Conservation (phyloP, 2,797 vertebrate genomes). For the Acanthurus leucopareius region DNA sequence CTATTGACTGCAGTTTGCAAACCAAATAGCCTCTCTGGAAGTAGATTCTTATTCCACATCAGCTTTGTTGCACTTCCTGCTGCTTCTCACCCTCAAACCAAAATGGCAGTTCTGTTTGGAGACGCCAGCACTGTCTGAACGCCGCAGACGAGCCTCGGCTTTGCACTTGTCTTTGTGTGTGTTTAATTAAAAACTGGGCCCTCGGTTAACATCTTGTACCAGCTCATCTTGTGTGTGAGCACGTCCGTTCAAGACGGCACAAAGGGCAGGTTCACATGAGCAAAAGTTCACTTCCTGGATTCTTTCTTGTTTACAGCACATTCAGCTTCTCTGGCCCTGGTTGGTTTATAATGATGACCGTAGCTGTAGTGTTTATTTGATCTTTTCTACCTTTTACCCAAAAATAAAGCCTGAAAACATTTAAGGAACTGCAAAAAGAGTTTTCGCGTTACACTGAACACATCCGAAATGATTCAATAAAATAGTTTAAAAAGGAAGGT, state of each 20-base stretch:
- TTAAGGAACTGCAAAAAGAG: no score
- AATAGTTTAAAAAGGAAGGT: no score
- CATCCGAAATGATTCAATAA: neutral
- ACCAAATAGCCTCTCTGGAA: neutral
- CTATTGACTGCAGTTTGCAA: neutral
- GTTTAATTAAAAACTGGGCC: neutral
- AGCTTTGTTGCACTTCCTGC: neutral
- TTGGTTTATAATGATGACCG: neutral
- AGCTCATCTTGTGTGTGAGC: neutral
- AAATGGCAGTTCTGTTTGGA: neutral
- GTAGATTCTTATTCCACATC: neutral
- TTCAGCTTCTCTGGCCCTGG: neutral
- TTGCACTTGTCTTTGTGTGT: neutral
- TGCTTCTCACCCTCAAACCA: neutral
- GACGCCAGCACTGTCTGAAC: neutral
- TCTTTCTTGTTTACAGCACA: neutral
- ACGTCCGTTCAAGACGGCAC: no score
- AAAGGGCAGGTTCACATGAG: neutral
- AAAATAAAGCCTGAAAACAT: no score
- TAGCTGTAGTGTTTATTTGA: neutral
- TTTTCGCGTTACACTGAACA: neutral
- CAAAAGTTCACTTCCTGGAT: neutral
- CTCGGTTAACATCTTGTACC: neutral
- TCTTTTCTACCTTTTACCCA: neutral
- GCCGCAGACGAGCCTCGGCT: neutral